These are phyloP conservation scores for Caenorhabditis panamensis DNA, from an alignment of 2,888 invertebrate species.

Conservation along the genomic window DNA sequence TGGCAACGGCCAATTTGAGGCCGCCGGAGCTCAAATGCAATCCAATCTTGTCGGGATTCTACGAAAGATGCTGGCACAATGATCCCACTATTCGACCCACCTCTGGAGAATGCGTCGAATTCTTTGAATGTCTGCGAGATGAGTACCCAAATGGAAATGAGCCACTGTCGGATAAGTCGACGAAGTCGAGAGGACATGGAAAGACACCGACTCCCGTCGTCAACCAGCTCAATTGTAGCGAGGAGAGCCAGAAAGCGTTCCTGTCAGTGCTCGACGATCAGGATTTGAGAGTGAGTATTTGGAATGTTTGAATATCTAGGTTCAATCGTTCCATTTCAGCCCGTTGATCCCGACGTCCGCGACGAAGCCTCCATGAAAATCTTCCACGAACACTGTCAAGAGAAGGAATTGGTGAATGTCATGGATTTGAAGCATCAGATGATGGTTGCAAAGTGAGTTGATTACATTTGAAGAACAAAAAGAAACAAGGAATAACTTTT, in stretches of 20 bases:
- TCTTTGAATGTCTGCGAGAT: conserved; percentile 60
- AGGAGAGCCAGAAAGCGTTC: conserved; percentile 13
- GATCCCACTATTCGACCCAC: conserved; percentile 69
- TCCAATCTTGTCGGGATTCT: conserved; percentile 58
- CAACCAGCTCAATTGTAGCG: too few species aligned
- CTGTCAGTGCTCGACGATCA: conserved; percentile 4
- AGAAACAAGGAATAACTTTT: too few species aligned
- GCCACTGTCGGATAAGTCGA: conserved; percentile 67
- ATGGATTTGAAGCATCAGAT: conserved; percentile 21
- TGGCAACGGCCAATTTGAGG: conserved; percentile 41
- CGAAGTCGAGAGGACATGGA: conserved; percentile 44
- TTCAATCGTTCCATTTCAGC: too few species aligned
- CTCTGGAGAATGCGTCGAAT: conserved; percentile 63
- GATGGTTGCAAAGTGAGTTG: conserved; percentile 38
- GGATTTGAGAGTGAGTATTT: conserved; percentile 20
- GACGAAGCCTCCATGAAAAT: conserved; percentile 30
- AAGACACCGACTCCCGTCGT: conserved; percentile 75
- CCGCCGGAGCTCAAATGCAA: conserved; percentile 58
- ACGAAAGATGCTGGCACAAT: conserved; percentile 70
- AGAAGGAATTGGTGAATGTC: conserved; percentile 16
- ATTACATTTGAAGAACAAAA: too few species aligned
- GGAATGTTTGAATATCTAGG: too few species aligned
- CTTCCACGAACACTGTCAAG: conserved; percentile 40
- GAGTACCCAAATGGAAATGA: conserved; percentile 68
- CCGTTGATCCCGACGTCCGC: conserved; percentile 45